Conservation (phyloP, 2,888 invertebrate genomes). For the Pollenia angustigena region DNA sequence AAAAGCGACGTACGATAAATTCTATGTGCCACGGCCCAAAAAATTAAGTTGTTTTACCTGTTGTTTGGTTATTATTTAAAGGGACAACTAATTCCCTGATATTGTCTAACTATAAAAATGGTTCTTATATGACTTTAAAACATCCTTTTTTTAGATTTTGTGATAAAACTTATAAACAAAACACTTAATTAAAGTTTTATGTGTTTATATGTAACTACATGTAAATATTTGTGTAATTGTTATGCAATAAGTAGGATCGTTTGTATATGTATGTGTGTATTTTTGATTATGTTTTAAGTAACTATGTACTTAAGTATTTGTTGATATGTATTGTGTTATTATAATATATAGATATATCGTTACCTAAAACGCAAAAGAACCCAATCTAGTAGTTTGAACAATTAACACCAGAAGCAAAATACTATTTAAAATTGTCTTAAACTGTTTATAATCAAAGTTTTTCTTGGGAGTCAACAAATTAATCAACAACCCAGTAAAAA, state of each 20-base stretch:
- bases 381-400: too few relatives aligned
- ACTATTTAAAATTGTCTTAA: too few relatives aligned
- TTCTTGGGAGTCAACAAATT: too few relatives aligned
- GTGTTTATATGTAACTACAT: neutral
- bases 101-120: slow-evolving; percentile 80
- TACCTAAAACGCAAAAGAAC: too few relatives aligned
- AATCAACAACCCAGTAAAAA: too few relatives aligned
- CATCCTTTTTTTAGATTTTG: slow-evolving; percentile 8
- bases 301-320: neutral
- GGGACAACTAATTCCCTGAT: slow-evolving; percentile 76
- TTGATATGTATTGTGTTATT: slow-evolving; percentile 13
- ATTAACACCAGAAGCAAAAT: too few relatives aligned
- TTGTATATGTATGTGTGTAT: slow-evolving; percentile 5
- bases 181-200: slow-evolving; percentile 18
- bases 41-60: neutral
- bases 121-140: slow-evolving; percentile 62
- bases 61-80: slow-evolving; percentile 40
- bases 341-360: too few relatives aligned
- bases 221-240: neutral
- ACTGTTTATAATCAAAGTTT: too few relatives aligned
- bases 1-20: too few relatives aligned
- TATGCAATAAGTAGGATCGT: neutral
- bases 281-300: too few relatives aligned
- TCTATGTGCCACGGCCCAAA: too few relatives aligned
- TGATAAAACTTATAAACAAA: slow-evolving; percentile 36